A percentile compares a stretch with the other conserved stretches of the same genome.
These are phyloP conservation scores for Danio albolineatus DNA, from an alignment of 2,797 vertebrate species.

Conservation along the genomic window DNA sequence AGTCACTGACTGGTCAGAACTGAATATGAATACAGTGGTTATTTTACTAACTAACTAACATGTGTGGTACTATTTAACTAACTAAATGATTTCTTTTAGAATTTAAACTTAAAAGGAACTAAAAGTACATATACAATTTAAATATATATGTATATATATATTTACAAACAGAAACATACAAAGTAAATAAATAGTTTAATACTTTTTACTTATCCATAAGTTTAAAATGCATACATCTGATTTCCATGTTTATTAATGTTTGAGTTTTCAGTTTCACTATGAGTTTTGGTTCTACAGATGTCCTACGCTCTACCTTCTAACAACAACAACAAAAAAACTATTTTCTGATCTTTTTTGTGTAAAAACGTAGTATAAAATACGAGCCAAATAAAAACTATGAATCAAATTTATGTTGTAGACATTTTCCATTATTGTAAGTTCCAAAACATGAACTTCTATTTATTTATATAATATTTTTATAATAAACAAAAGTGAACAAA, in stretches of 20 bases:
- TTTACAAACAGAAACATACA: neutral
- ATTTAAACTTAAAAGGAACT: neutral
- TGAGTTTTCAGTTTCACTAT: constrained; percentile 77
- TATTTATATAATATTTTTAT: neutral
- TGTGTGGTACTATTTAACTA: too few species aligned
- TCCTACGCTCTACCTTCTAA: constrained; percentile 67
- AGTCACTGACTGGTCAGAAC: neutral
- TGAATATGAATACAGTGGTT: too few species aligned
- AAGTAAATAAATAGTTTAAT: neutral
- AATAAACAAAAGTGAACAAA: neutral
- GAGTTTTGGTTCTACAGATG: constrained; percentile 77
- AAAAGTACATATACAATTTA: too few species aligned
- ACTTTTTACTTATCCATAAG: neutral
- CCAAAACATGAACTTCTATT: neutral
- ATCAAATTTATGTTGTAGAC: neutral
- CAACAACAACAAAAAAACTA: constrained; percentile 45
- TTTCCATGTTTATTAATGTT: constrained; percentile 59
- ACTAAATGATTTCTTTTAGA: neutral
- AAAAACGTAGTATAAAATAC: neutral
- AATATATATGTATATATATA: neutral
- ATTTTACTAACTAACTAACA: neutral
- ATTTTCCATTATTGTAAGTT: neutral
- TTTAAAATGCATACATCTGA: constrained; percentile 32
- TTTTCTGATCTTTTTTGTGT: constrained; percentile 57
- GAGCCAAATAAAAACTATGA: neutral